Conservation (phyloP, 30 jellyfish, hydroid and myxozoan species). For the Phacellophora camtschatica region DNA sequence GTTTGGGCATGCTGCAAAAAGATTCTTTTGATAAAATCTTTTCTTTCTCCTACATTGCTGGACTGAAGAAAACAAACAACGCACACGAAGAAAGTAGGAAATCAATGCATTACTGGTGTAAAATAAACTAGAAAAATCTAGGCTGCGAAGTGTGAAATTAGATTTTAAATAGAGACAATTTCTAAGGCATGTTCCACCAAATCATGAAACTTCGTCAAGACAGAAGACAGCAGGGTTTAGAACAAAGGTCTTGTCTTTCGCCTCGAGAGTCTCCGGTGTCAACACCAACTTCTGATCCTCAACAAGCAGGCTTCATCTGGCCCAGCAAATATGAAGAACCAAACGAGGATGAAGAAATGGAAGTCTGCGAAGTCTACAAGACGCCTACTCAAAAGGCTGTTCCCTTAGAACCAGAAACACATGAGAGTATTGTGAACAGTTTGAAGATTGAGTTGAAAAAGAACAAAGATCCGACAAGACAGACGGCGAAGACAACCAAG, state of each 20-base stretch:
- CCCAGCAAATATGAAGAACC: background rate
- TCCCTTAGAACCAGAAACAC: background rate
- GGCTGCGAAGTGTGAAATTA: too few relatives aligned
- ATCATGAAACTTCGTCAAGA: constrained; percentile 39
- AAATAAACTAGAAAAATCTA: too few relatives aligned
- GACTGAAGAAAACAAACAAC: too few relatives aligned
- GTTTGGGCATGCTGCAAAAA: too few relatives aligned
- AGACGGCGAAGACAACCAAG: background rate
- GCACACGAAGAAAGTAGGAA: too few relatives aligned
- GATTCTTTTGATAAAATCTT: too few relatives aligned
- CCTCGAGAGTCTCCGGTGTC: constrained; percentile 46
- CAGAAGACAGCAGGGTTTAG: constrained; percentile 38
- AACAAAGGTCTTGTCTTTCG: background rate
- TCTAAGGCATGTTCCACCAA: constrained; percentile 31
- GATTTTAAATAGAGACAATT: too few relatives aligned
- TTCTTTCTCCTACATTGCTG: too few relatives aligned
- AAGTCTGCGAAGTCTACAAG: constrained; percentile 9
- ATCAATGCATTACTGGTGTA: too few relatives aligned
- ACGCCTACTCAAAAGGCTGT: constrained; percentile 64
- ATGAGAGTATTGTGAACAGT: background rate
- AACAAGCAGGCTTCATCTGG: constrained; percentile 6
- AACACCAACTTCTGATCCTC: constrained; percentile 40
- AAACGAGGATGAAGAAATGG: constrained; percentile 38
- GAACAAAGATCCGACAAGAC: background rate
- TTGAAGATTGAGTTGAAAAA: background rate